Percentiles rank a stretch among this genome's conserved stretches.
phyloP scores from a whole-genome alignment of 2,888 invertebrate genomes.

The Parelbella ahira region DNA sequence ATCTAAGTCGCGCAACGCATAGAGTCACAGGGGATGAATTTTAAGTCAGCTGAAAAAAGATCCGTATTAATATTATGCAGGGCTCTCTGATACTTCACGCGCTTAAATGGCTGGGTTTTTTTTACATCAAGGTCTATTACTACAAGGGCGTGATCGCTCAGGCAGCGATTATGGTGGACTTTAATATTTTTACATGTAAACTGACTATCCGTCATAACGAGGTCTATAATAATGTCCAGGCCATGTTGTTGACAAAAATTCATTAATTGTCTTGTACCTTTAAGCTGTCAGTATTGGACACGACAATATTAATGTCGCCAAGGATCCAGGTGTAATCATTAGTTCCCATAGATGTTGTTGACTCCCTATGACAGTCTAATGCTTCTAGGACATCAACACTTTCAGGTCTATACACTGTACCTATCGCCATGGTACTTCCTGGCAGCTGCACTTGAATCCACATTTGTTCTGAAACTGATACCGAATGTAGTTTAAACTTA shows the following conservation, averaged over 20 bases:
- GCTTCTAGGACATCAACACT: constrained; percentile 1
- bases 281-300: too few species aligned
- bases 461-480: not conserved
- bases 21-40: not conserved
- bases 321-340: not conserved
- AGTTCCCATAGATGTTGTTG: not conserved
- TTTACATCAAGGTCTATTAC: constrained; percentile 8
- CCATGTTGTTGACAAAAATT: too few species aligned
- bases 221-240: too few species aligned
- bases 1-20: not conserved
- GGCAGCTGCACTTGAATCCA: constrained; percentile 11
- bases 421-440: not conserved
- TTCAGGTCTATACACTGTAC: constrained; percentile 20
- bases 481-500: not conserved
- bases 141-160: constrained; percentile 24
- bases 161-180: not conserved
- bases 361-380: constrained; percentile 15
- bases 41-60: not conserved
- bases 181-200: not conserved
- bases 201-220: not conserved
- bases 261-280: too few species aligned
- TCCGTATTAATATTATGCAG: not conserved
- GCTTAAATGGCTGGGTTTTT: constrained; percentile 2
- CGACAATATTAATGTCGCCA: not conserved
- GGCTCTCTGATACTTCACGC: not conserved